A percentile compares a stretch with the other conserved stretches of the same genome.
These are phyloP conservation scores for Cettia cetti DNA, from an alignment of 2,113 vertebrate genomes.

Conservation along the genomic window DNA sequence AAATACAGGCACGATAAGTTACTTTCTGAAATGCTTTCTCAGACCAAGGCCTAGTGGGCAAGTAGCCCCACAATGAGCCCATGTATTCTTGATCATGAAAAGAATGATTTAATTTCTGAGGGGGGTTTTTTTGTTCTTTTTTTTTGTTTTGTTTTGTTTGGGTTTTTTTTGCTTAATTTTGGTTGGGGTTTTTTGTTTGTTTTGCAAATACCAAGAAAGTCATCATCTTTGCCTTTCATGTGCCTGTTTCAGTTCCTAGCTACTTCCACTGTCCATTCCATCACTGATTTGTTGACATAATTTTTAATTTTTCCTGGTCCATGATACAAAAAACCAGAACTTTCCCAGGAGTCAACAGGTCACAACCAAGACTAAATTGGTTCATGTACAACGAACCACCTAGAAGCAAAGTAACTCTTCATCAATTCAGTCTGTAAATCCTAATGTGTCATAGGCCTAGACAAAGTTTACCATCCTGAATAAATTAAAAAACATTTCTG, in stretches of 20 bases:
- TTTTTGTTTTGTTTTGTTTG: no score
- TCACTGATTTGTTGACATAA: neutral
- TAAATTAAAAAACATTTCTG: neutral
- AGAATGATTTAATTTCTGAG: neutral
- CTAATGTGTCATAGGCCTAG: neutral
- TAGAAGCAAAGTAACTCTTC: neutral
- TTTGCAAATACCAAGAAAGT: neutral
- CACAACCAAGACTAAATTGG: neutral
- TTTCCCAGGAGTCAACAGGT: neutral
- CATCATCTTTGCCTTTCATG: neutral
- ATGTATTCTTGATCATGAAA: neutral
- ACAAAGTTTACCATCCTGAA: neutral
- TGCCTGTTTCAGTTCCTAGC: conserved; percentile 29
- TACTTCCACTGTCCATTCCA: neutral
- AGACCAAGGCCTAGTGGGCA: conserved; percentile 43
- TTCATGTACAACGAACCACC: neutral
- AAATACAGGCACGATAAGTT: conserved; percentile 59
- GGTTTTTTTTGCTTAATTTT: neutral
- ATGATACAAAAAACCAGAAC: neutral
- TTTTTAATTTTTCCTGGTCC: neutral
- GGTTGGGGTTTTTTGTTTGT: neutral
- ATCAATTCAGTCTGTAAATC: neutral
- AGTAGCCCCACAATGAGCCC: conserved; percentile 25
- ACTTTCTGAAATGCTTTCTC: conserved; percentile 53
- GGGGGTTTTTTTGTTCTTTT: no score